Percentiles rank a stretch among this genome's conserved stretches.
phyloP scores from a whole-genome alignment of 2,888 invertebrate species.

The Orthonychiurus folsomi region DNA sequence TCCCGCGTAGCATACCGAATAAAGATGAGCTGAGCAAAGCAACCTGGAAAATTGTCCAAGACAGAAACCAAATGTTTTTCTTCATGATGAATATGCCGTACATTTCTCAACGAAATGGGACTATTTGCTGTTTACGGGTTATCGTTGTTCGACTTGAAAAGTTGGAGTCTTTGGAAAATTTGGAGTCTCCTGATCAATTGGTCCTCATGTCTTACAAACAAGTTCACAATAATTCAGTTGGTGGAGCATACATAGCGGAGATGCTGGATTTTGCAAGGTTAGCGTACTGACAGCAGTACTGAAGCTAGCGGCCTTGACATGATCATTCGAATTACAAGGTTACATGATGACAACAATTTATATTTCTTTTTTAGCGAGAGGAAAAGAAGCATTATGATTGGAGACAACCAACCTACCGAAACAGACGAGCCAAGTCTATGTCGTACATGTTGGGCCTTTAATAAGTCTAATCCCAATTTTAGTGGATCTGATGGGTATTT shows the following conservation, averaged over 20 bases:
- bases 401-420: constrained; percentile 32
- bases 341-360: no score
- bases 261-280: constrained; percentile 52
- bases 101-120: constrained; percentile 74
- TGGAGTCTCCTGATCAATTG: constrained; percentile 62
- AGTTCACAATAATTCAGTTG: constrained; percentile 57
- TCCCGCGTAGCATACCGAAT: constrained; percentile 63
- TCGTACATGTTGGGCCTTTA: constrained; percentile 26
- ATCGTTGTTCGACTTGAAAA: constrained; percentile 64
- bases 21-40: constrained; percentile 48
- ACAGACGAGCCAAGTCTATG: constrained; percentile 29
- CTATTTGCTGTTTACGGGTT: constrained; percentile 72
- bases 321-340: no score
- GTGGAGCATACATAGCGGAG: constrained; percentile 76
- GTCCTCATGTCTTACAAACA: constrained; percentile 62
- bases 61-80: constrained; percentile 53
- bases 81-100: constrained; percentile 61
- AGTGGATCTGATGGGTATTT: constrained; percentile 23
- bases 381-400: constrained; percentile 34
- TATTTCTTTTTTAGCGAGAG: constrained; percentile 9
- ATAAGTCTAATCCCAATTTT: constrained; percentile 6
- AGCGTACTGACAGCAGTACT: no score
- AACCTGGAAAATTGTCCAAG: constrained; percentile 47
- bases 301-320: no score
- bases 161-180: constrained; percentile 54